Conservation (phyloP, 2,888 invertebrate genomes). For the Metallyticus violacea region DNA sequence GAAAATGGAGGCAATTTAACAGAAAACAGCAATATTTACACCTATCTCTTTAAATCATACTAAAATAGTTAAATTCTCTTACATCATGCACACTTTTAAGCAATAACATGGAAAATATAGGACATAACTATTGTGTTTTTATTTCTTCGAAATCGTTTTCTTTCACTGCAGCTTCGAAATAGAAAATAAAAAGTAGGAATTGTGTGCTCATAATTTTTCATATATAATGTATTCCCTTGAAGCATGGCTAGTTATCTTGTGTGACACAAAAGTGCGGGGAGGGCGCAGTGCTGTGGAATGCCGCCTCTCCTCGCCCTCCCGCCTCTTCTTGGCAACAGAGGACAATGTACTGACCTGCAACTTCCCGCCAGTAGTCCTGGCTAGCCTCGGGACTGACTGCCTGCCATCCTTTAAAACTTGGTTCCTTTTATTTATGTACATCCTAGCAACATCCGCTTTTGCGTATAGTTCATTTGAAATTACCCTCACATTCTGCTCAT, state of each 20-base stretch:
- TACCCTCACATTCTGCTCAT: not conserved
- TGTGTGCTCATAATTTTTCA: not conserved
- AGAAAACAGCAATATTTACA: no score
- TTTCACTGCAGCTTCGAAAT: no score
- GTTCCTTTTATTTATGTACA: not conserved
- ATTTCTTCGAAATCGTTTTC: no score
- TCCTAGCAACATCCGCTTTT: not conserved
- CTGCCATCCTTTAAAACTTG: not conserved
- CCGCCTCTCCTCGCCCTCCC: not conserved
- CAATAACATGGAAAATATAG: no score
- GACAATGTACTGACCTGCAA: not conserved
- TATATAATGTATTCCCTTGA: not conserved
- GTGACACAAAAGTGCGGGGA: not conserved
- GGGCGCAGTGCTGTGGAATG: not conserved
- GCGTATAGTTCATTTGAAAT: not conserved
- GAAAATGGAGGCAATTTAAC: no score
- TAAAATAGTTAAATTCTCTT: no score
- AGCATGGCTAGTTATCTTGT: no score
- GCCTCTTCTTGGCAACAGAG: not conserved
- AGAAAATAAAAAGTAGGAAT: no score
- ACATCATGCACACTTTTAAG: no score
- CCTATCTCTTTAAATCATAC: no score
- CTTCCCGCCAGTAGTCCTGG: not conserved
- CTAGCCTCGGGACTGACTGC: no score
- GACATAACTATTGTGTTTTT: no score